Evolutionary conservation across 2,797 vertebrate species (phyloP), one percentile per base, ranked within the genome.

Genomic region (Tarsius wallacei): DNA sequence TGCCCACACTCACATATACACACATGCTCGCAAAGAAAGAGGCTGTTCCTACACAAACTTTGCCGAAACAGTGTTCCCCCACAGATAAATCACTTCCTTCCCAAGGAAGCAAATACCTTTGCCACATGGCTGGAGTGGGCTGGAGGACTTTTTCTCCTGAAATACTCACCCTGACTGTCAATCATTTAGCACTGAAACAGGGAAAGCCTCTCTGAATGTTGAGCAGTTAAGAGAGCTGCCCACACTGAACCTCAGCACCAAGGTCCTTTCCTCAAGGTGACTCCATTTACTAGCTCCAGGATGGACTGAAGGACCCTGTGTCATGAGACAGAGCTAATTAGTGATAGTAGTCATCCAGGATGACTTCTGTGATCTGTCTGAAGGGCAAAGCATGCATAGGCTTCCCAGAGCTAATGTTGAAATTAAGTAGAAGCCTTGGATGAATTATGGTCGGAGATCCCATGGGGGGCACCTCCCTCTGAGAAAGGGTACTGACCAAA

Each of bases 51-150:
- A 89, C 0, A 15, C 64, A 94, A 93, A 97, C 89, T 96, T 97
- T 88, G 94, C 90, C 24, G 17, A 94, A 94, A 91, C 61, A 82
- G 21, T 68, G 70, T 78, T 93, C 91, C 97, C 74, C 51, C 78
- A 90, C 80, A 86, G 71, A 94, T 81, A 96, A 96, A 93, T 93
- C 91, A 93, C 66, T 95, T 95, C 91, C 97, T 96, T 95, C 84
- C 61, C 36, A 70, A 91, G 91, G 96, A 87, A 95, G 91, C 80
- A 96, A 93, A 88, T 83, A 94, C 87, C 93, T 97, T 90, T 91
- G 83, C 82, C 93, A 90, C 93, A 61, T 87, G 88, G 66, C 66
- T 96, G 82, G 33, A 63, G 93, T 83, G 84, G 95, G 82, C 0
- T 0, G 74, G 63, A 94, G 49, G 22, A 82, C 33, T 57, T 36